Evolutionary conservation across 92 coral and sea anemone species (phyloP), one percentile per base, ranked within the genome.

Genomic region (Parazoanthus atlanticus): DNA sequence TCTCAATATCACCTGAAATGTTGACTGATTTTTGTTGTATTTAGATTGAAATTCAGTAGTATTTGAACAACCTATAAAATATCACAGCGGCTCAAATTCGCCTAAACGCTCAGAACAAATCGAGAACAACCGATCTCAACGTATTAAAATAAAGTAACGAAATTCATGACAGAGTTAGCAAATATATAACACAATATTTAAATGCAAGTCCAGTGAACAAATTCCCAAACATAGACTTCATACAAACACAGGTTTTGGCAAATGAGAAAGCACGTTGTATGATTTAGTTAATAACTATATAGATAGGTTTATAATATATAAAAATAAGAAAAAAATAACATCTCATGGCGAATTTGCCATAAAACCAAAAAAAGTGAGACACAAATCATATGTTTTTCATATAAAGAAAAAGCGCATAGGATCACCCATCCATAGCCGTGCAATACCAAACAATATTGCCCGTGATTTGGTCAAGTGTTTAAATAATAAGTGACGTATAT

Each of bases 371-470:
- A 73, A 61, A 61, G 3, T 61, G 69, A 21, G n/a, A 5, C 29
- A 74, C 46, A 74, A 72, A 72, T 31, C 31, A 29, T 2, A 72
- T 72, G 7, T 72, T 15, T 8, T 13, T 31, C 3, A n/a, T 69
- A 72, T 4, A 32, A 21, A 76, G 12, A 76, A 36, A 72, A 34
- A 43, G 34, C 31, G 52, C 17, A 19, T 30, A 74, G 61, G 61
- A 34, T 32, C 79, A 76, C 26, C 46, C 29, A 36, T 76, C 79
- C 52, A 38, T 76, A 34, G 30, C 80, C 26, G 41, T 76, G 10
- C n/a, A 76, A 76, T 76, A 76, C 43, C 34, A 8, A 76, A 76
- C 52, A 7, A n/a, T 76, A 76, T 76, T 76, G 80, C 58, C 28
- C 29, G 26, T 76, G 80, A 41, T 6, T 76, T 19, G 11, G 25